Percentiles rank a stretch among this genome's conserved stretches.
Evolutionary conservation across 2,113 vertebrate species (phyloP).

Genomic region (Pyxicephalus adspersus): DNA sequence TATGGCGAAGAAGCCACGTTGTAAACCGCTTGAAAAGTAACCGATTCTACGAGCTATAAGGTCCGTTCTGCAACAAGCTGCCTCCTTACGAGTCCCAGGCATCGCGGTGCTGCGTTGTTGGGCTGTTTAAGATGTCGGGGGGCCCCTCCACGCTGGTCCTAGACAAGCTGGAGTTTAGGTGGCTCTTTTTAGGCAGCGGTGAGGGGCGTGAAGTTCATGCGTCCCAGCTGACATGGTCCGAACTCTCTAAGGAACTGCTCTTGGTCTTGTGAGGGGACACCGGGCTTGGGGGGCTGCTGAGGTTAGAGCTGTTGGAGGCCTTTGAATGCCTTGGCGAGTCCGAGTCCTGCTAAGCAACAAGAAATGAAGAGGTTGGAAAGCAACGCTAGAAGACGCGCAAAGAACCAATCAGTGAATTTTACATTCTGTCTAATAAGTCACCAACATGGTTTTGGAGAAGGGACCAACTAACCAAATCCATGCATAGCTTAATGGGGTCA

Average conservation of each 20-base stretch:
- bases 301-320: conserved; percentile 97
- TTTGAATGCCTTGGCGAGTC: conserved; percentile 97
- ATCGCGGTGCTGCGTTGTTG: conserved; percentile 29
- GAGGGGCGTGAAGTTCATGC: conserved; percentile 78
- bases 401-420: too few relatives aligned
- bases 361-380: conserved; percentile 21
- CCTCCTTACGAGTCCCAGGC: conserved; percentile 59
- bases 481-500: too few relatives aligned
- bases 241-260: conserved; percentile 95
- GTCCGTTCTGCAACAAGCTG: conserved; percentile 62
- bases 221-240: conserved; percentile 93
- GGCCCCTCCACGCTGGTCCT: conserved; percentile 51
- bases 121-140: conserved; percentile 42
- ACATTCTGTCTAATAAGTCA: too few relatives aligned
- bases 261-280: conserved; percentile 95
- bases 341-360: conserved; percentile 83
- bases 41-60: conserved; percentile 60
- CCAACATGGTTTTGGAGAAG: too few relatives aligned
- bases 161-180: conserved; percentile 54
- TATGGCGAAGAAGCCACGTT: conserved; percentile 62
- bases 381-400: not conserved
- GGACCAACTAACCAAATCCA: too few relatives aligned
- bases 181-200: conserved; percentile 52
- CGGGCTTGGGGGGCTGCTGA: conserved; percentile 97
- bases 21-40: conserved; percentile 65